phyloP scores from a whole-genome alignment of 1,140 invertebrate species.

The Nomia melanderi region DNA sequence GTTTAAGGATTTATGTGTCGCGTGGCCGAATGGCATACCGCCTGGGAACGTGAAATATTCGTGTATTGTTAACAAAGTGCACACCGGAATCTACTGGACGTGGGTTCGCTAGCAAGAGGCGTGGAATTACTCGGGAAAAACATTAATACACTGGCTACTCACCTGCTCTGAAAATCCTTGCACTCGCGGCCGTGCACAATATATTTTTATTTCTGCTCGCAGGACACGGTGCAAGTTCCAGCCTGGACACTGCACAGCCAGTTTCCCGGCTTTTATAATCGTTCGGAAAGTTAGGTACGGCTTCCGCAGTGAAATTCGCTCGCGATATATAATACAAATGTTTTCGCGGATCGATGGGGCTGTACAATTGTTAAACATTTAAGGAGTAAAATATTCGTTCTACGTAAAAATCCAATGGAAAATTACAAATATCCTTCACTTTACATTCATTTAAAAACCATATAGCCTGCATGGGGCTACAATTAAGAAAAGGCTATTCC shows the following conservation, averaged over 20 bases:
- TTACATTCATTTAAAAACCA: too few species aligned
- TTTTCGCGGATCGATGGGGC: not conserved
- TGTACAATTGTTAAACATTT: not conserved
- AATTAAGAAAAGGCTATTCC: too few species aligned
- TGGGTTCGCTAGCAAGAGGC: not conserved
- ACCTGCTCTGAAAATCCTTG: not conserved
- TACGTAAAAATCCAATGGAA: too few species aligned
- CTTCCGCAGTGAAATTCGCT: not conserved
- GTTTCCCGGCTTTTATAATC: not conserved
- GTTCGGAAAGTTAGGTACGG: not conserved
- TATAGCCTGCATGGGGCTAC: too few species aligned
- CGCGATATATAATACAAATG: not conserved
- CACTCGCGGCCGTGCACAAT: not conserved
- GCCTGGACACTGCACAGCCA: not conserved
- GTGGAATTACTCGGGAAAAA: slow-evolving; percentile 8
- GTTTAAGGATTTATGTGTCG: not conserved
- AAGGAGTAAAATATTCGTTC: too few species aligned
- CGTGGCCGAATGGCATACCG: not conserved
- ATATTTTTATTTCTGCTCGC: not conserved
- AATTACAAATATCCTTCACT: too few species aligned
- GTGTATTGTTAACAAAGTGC: slow-evolving; percentile 5
- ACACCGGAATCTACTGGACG: not conserved
- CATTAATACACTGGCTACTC: not conserved
- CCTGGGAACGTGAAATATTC: slow-evolving; percentile 12
- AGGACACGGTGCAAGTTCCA: not conserved